phyloP scores from a whole-genome alignment of 2,888 invertebrate genomes.

The Chalcosyrphus nemorum region DNA sequence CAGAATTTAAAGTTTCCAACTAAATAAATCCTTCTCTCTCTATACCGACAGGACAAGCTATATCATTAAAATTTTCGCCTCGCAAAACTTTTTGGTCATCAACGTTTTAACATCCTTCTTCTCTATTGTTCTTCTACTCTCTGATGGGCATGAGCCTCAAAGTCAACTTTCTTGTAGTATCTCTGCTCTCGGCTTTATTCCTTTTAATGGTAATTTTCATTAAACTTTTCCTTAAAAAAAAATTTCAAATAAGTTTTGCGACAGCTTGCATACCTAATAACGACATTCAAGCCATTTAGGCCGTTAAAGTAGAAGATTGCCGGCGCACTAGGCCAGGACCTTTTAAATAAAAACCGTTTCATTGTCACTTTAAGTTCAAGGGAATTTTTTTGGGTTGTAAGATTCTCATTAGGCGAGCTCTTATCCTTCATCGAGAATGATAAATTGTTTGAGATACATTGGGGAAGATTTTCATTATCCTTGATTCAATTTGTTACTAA shows the following conservation, averaged over 20 bases:
- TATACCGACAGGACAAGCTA: background rate
- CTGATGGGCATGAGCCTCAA: slow-evolving; percentile 20
- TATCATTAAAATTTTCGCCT: slow-evolving; percentile 9
- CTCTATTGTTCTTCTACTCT: no score
- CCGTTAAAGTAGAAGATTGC: slow-evolving; percentile 5
- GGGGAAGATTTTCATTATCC: slow-evolving; percentile 6
- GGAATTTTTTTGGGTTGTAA: slow-evolving; percentile 36
- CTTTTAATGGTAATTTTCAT: slow-evolving; percentile 47
- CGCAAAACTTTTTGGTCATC: slow-evolving; percentile 47
- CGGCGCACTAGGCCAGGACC: slow-evolving; percentile 10
- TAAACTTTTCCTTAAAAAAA: slow-evolving; percentile 21
- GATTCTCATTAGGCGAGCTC: slow-evolving; percentile 32
- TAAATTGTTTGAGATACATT: slow-evolving; percentile 11
- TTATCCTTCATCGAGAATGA: slow-evolving; percentile 26
- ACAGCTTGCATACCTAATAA: slow-evolving; percentile 32
- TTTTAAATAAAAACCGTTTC: slow-evolving; percentile 26
- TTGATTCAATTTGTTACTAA: background rate
- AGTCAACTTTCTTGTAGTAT: background rate
- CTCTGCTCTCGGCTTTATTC: slow-evolving; percentile 1
- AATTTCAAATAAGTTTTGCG: slow-evolving; percentile 28
- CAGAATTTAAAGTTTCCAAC: background rate
- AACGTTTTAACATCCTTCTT: slow-evolving; percentile 37
- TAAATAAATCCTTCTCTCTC: background rate
- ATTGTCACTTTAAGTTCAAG: slow-evolving; percentile 41
- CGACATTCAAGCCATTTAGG: slow-evolving; percentile 39